Percentiles rank a stretch among this genome's conserved stretches.
These are phyloP conservation scores for Muricea muricata DNA, from an alignment of 92 coral and sea anemone genomes.

Conservation along the genomic window DNA sequence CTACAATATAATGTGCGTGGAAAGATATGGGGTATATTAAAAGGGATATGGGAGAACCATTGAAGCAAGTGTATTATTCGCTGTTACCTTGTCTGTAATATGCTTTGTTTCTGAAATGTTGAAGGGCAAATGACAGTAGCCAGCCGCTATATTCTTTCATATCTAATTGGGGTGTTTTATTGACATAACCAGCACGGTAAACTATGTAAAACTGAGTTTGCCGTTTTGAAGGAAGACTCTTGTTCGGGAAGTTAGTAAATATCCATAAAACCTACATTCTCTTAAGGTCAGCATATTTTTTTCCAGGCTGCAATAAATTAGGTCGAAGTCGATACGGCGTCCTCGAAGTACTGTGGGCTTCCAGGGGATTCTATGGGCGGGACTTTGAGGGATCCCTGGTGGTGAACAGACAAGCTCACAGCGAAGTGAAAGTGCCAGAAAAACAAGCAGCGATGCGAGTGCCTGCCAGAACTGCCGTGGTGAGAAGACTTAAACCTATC, in stretches of 20 bases:
- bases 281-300: no score
- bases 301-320: constrained; percentile 6
- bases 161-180: no score
- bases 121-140: no score
- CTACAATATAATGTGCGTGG: not conserved
- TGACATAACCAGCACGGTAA: not conserved
- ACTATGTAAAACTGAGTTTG: no score
- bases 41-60: no score
- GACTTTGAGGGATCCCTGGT: not conserved
- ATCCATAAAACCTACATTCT: no score
- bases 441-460: not conserved
- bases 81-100: no score
- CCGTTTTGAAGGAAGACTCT: no score
- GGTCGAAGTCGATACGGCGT: constrained; percentile 35
- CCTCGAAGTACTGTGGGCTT: constrained; percentile 19
- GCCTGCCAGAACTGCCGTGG: not conserved
- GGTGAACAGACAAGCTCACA: not conserved
- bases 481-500: constrained; percentile 3
- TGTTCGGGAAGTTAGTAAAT: no score
- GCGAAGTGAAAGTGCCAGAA: not conserved
- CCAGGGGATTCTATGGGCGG: constrained; percentile 11
- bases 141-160: no score
- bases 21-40: not conserved
- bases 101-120: no score
- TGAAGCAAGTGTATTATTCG: no score